phyloP scores from a whole-genome alignment of 2,113 vertebrate genomes.

The Rhea pennata region DNA sequence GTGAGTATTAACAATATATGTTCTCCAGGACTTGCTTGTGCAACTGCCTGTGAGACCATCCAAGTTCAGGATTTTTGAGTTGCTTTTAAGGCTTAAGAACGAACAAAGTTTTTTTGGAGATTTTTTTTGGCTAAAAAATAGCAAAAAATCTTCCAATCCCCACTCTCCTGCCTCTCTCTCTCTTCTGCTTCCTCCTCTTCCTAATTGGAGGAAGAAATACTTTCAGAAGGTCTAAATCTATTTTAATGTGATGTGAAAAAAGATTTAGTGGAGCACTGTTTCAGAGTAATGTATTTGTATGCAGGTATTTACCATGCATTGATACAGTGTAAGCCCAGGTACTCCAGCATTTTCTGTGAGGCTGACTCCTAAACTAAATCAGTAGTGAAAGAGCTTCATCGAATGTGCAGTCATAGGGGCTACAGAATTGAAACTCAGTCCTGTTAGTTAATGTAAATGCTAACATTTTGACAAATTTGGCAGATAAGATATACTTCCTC shows the following conservation, averaged over 20 bases:
- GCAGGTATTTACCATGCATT: too few relatives aligned
- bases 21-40: background rate
- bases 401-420: background rate
- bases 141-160: background rate
- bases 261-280: background rate
- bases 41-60: background rate
- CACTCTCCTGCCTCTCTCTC: background rate
- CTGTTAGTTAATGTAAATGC: background rate
- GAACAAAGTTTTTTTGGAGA: background rate
- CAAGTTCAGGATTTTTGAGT: background rate
- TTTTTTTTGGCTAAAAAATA: background rate
- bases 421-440: background rate
- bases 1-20: background rate
- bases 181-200: background rate
- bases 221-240: background rate
- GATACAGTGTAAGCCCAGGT: too few relatives aligned
- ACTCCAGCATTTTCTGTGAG: background rate
- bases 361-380: background rate
- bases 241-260: background rate
- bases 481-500: background rate
- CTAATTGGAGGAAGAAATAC: background rate
- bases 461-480: background rate
- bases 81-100: background rate
- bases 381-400: background rate
- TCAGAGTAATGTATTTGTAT: background rate